phyloP scores from a whole-genome alignment of 2,113 vertebrate species.

The Catharus minimus region DNA sequence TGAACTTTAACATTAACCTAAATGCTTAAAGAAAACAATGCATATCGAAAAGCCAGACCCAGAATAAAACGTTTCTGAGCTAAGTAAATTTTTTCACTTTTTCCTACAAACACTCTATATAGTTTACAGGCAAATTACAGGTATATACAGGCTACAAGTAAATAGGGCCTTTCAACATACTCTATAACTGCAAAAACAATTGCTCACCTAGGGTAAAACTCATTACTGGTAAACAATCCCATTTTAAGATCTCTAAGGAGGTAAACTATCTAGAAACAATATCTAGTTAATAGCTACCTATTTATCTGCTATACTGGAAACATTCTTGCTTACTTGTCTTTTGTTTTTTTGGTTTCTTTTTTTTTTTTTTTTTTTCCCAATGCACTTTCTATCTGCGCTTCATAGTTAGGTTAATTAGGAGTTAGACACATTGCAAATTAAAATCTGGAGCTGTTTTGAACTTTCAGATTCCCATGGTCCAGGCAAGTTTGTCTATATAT shows the following conservation, averaged over 20 bases:
- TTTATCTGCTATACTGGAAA: conserved; percentile 34
- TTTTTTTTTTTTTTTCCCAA: not conserved
- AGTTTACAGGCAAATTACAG: not conserved
- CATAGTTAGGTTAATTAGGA: conserved; percentile 39
- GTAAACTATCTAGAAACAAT: conserved; percentile 43
- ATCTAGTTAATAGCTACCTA: conserved; percentile 36
- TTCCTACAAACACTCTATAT: not conserved
- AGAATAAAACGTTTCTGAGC: not conserved
- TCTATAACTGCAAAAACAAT: not conserved
- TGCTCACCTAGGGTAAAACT: conserved; percentile 38
- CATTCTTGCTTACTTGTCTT: not conserved
- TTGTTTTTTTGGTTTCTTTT: not conserved
- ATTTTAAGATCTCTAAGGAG: conserved; percentile 42
- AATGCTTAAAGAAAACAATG: not conserved
- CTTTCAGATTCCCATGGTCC: not conserved
- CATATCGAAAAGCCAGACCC: not conserved
- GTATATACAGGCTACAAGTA: not conserved
- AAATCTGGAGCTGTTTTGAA: conserved; percentile 34
- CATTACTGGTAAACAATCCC: conserved; percentile 46
- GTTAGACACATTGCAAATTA: conserved; percentile 11
- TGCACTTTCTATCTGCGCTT: not conserved
- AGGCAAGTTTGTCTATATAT: not conserved
- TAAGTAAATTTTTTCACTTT: not conserved
- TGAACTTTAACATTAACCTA: not conserved
- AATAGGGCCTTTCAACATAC: not conserved